Base-by-base conservation (phyloP, 2,888 invertebrate genomes). In the Tryphoninae sp. region DNA sequence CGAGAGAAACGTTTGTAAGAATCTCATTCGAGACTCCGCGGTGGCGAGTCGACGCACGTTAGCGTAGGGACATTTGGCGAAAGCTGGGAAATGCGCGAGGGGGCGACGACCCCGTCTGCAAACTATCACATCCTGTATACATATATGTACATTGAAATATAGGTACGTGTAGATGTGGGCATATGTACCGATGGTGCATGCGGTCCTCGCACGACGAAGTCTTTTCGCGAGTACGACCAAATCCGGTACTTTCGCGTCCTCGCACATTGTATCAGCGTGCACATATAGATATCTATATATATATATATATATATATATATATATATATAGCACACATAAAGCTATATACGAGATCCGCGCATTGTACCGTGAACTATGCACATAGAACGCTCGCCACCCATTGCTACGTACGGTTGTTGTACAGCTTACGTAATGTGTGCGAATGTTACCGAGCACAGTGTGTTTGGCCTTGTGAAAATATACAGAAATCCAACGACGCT, bases 21-120 rank as follows among this genome's bases (percentile, higher is more conserved):
- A 74, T 62, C 65, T 77, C 59, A 73, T 49, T 49, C 59, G 53
- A 64, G 45, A 64, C 53, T 26, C 67, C 62, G 51, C 45, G 23
- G 45, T 65, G 74, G 74, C 33, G 53, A 79, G 67, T 79, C 79
- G 64, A 26, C 53, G 51, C 77, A 80, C 80, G 77, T 80, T 76
- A 62, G 22, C 23, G 59, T 33, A 49, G 26, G 62, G 68, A 68
- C 81, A 81, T 81, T 81, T 77, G 68, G 77, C 68, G 49, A 77
- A 58, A 64, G 73, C 67, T 64, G 33, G 77, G 73, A 68, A 73
- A 67, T 68, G 59, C 58, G 6, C 8, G 53, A 40, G 68, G 26
- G 58, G 58, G 49, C 68, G 68, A 77, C 62, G 67, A 55, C 51
- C 72, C 49, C 73, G 45, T 72, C 59, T 59, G 40, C 73, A 73